Base-by-base conservation (phyloP, 2,888 invertebrate genomes). In the Drosophila pegasa region DNA sequence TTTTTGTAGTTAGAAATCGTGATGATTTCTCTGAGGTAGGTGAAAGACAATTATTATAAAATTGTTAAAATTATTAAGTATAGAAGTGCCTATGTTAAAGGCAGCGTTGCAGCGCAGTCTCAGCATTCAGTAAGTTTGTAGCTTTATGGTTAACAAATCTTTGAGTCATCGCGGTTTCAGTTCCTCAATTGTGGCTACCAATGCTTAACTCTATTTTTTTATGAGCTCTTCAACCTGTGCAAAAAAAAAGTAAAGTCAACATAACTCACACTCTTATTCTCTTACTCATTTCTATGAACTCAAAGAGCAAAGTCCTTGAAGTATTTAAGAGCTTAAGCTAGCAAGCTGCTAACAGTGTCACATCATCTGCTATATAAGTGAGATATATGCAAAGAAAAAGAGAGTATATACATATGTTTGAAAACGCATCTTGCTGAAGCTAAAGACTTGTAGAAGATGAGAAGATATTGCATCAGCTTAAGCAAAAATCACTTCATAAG, bases 251-350 rank as follows among this genome's bases (percentile, higher is more conserved):
- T 9, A 2, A 10, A 27, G 6, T 10, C 6, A 6, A 3, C 1
- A 1, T 18, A 25, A 35, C n/a, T n/a, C n/a, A 18, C 12, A n/a
- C n/a, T n/a, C n/a, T 16, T 6, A 29, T n/a, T 6, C 29, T 8
- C 22, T 4, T n/a, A 35, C n/a, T n/a, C 31, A 18, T 20, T 14
- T 20, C 7, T 31, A 12, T 12, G 31, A 20, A 10, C 18, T 31
- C 20, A 33, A 20, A 48, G 25, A n/a, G 27, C 48, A 48, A 31
- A n/a, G 14, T 33, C 14, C 48, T 50, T 33, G 33, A 50, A 35
- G n/a, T 50, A 50, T 31, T 50, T 20, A n/a, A 10, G n/a, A 22
- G 50, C 14, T 35, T 50, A 50, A 22, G 33, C 29, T 3, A 47
- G 47, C 29, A 47, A 50, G 50, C 50, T 22, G 20, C 14, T 31